Conservation (phyloP, 2,888 invertebrate species). For the Phoenoteleia sp. region DNA sequence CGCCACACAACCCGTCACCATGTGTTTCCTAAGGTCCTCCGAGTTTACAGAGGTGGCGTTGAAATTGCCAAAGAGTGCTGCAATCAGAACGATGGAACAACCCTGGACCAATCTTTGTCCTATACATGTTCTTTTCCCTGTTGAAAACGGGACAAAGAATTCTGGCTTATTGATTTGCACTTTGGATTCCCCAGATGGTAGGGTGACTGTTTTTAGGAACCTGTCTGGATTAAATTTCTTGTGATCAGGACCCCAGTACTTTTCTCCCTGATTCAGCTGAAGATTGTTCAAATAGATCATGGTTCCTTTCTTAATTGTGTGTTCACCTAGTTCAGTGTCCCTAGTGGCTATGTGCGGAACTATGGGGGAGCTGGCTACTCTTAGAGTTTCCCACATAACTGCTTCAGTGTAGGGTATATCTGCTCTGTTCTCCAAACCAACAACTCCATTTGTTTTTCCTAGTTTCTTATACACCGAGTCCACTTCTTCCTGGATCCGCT, state of each 20-base stretch:
- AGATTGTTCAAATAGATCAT: slow-evolving; percentile 95
- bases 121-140: slow-evolving; percentile 95
- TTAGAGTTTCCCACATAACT: slow-evolving; percentile 92
- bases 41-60: slow-evolving; percentile 88
- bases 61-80: slow-evolving; percentile 91
- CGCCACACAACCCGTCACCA: slow-evolving; percentile 90
- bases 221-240: slow-evolving; percentile 92
- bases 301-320: slow-evolving; percentile 92
- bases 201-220: slow-evolving; percentile 88
- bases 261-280: slow-evolving; percentile 91
- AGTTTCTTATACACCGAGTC: slow-evolving; percentile 86
- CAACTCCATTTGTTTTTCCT: slow-evolving; percentile 87
- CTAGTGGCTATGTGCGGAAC: slow-evolving; percentile 96
- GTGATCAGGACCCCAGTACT: slow-evolving; percentile 91
- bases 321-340: slow-evolving; percentile 91
- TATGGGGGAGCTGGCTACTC: slow-evolving; percentile 95
- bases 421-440: slow-evolving; percentile 90
- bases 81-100: slow-evolving; percentile 92
- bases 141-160: slow-evolving; percentile 95
- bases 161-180: slow-evolving; percentile 87
- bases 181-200: slow-evolving; percentile 74
- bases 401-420: slow-evolving; percentile 94
- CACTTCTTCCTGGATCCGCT: slow-evolving; percentile 91
- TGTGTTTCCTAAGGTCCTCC: slow-evolving; percentile 88
- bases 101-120: slow-evolving; percentile 94